Conservation (phyloP, 2,797 vertebrate genomes). For the Phaenicophaeus curvirostris region DNA sequence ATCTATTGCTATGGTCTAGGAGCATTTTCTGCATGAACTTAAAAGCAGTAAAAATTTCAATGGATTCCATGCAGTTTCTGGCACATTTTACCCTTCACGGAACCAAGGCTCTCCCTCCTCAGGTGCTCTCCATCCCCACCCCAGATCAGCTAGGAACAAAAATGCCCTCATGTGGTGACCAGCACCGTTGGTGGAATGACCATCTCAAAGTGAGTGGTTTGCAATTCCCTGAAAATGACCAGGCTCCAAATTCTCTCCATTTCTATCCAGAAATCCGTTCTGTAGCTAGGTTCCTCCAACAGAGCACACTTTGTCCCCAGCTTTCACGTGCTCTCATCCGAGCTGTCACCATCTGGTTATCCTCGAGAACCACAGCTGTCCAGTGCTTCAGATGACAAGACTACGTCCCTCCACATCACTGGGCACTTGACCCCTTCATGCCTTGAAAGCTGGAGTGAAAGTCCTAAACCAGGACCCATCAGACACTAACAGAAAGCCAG, state of each 20-base stretch:
- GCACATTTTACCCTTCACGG: neutral
- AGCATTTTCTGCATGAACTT: neutral
- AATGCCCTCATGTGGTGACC: neutral
- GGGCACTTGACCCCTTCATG: neutral
- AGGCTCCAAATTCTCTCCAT: neutral
- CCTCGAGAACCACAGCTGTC: neutral
- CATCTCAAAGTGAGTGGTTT: neutral
- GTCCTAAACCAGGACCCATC: neutral
- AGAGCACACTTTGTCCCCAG: neutral
- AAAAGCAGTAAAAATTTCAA: neutral
- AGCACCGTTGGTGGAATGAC: neutral
- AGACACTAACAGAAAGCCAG: neutral
- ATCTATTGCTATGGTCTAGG: neutral
- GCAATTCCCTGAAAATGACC: neutral
- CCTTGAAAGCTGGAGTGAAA: neutral
- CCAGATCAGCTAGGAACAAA: neutral
- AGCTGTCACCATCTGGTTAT: neutral
- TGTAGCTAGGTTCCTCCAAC: neutral
- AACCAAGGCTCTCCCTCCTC: neutral
- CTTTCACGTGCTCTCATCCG: neutral
- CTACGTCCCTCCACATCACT: rapidly evolving
- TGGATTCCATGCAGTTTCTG: neutral
- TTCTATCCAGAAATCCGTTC: neutral
- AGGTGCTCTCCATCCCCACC: neutral
- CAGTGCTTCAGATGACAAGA: neutral